Evolutionary conservation across 2,888 invertebrate genomes (phyloP).

Genomic region (Xylocampa areola): DNA sequence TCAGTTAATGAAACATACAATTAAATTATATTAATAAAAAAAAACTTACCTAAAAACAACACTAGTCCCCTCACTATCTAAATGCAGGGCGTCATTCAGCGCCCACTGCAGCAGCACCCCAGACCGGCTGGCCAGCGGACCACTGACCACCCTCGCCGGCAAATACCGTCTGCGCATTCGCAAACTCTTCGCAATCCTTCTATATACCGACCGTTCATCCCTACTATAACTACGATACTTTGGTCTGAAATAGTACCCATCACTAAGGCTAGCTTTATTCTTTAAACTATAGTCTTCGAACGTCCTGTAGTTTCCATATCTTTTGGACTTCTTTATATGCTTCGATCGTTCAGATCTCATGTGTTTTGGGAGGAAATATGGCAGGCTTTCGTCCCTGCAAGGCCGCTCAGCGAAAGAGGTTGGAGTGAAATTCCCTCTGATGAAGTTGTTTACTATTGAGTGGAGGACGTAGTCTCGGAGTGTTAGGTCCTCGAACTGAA

Average conservation of each 20-base stretch:
- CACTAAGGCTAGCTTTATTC: conserved; percentile 58
- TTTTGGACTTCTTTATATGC: conserved; percentile 65
- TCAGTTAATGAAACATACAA: too few species aligned
- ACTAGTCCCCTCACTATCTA: conserved; percentile 77
- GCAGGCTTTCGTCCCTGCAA: conserved; percentile 74
- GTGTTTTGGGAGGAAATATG: conserved; percentile 81
- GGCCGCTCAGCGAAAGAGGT: conserved; percentile 76
- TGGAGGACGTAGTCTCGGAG: conserved; percentile 83
- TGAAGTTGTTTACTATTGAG: conserved; percentile 77
- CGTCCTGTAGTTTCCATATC: conserved; percentile 58
- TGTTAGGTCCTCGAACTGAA: conserved; percentile 73
- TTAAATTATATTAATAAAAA: too few species aligned
- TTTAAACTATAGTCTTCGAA: conserved; percentile 63
- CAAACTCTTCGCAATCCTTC: conserved; percentile 66
- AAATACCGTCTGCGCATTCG: conserved; percentile 73
- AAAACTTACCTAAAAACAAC: conserved; percentile 86
- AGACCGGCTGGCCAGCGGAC: conserved; percentile 71
- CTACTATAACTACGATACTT: conserved; percentile 71
- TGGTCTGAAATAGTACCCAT: conserved; percentile 79
- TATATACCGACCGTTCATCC: conserved; percentile 70
- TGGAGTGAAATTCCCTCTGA: conserved; percentile 85
- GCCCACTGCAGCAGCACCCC: conserved; percentile 80
- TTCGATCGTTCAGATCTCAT: conserved; percentile 73
- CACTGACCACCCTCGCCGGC: conserved; percentile 79
- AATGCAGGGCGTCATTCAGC: conserved; percentile 76